Evolutionary conservation across 64 coral and sea anemone genomes (phyloP), one percentile per base, ranked within the genome.

Genomic region (Pocillopora damicornis): DNA sequence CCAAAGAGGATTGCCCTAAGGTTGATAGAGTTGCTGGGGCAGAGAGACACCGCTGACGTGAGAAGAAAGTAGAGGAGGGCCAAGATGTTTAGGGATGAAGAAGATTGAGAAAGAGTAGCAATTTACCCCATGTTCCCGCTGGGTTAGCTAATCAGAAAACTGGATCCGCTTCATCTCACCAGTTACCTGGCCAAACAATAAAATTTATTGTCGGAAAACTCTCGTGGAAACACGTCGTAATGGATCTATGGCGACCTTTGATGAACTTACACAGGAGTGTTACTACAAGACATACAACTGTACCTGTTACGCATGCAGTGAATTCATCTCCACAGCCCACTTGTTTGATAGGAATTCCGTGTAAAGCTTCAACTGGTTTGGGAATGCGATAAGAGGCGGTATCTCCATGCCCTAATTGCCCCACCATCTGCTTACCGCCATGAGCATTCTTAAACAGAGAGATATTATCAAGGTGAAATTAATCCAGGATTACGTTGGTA

Each of bases 261-360:
- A 16, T 37, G 60, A 5, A 34, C 15, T 25, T 26, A 11, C 2
- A 73, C 16, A 82, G 3, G 60, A 59, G 15, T 20, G 8, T 22
- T 75, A 15, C 15, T 34, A 60, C 42, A 51, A 51, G 20, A 56
- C 3, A 22, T 57, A 22, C 56, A 58, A 16, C 73, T 60, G 11
- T 65, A 99, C 97, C 97, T 77, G 93, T 95, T 4, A 99, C 45
- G 76, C 97, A 99, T 2, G 97, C 97, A 35, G 97, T 99, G 42
- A 99, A 99, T 12, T 99, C 97, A 83, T 99, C 97, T 8, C 97
- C 97, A 73, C 97, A 99, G 1, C 93, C 83, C 62, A 99, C 97
- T 84, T 95, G 92, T 89, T 88, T 99, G 11, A 99, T 86, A 9
- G 91, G 78, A 57, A 99, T 99, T 73, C 93, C 96, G 86, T 90